phyloP scores from a whole-genome alignment of 2,113 vertebrate genomes.

The Trichechus manatus region DNA sequence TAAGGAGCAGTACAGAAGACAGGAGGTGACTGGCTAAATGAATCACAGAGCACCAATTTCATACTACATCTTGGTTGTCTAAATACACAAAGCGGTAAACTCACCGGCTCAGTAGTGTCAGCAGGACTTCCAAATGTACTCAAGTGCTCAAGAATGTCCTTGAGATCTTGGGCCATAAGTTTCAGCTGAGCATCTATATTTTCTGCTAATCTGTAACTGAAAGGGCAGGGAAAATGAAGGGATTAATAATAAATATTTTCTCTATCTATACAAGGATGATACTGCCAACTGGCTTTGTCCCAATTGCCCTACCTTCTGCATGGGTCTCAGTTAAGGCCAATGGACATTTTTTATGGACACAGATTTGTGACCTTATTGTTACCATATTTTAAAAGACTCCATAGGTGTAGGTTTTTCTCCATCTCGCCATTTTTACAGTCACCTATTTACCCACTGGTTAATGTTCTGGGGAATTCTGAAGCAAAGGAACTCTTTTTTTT shows the following conservation, averaged over 20 bases:
- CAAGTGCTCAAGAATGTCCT: slow-evolving; percentile 94
- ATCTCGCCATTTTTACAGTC: slow-evolving; percentile 56
- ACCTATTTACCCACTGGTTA: slow-evolving; percentile 32
- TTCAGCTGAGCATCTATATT: slow-evolving; percentile 95
- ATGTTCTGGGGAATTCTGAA: neutral
- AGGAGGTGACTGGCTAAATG: neutral
- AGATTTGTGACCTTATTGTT: slow-evolving; percentile 28
- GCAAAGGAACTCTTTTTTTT: slow-evolving; percentile 48
- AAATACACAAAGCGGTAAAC: slow-evolving; percentile 47
- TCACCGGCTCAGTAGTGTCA: slow-evolving; percentile 92
- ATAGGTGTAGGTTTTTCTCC: slow-evolving; percentile 56
- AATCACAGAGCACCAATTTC: slow-evolving; percentile 44
- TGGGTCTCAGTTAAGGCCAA: neutral
- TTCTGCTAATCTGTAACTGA: slow-evolving; percentile 94
- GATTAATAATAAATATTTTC: slow-evolving; percentile 63
- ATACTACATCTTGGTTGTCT: slow-evolving; percentile 49
- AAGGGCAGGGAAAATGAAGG: slow-evolving; percentile 64
- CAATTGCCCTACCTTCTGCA: neutral
- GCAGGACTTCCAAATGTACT: slow-evolving; percentile 91
- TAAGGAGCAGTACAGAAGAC: neutral
- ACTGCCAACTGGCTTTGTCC: slow-evolving; percentile 16
- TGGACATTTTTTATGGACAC: neutral
- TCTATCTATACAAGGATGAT: neutral
- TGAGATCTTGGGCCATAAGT: slow-evolving; percentile 95
- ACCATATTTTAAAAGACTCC: neutral